phyloP scores from a whole-genome alignment of 2,113 vertebrate genomes.

The Propithecus coquereli region DNA sequence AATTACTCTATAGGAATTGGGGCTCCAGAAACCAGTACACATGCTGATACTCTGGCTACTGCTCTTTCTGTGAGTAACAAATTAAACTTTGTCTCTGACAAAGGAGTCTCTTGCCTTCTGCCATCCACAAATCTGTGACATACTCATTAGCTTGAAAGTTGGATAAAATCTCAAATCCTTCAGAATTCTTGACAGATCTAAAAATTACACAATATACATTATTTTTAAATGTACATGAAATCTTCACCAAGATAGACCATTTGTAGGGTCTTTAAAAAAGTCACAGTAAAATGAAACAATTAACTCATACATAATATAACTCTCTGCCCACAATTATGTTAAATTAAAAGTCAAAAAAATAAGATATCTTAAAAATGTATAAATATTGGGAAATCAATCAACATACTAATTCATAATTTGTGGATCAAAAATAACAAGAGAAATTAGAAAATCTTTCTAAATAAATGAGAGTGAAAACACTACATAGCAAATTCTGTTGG shows the following conservation, averaged over 20 bases:
- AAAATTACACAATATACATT: not conserved
- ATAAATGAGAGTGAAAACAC: not conserved
- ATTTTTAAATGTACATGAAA: not conserved
- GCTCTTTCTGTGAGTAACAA: not conserved
- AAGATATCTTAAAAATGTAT: not conserved
- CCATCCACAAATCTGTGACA: not conserved
- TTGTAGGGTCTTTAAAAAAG: not conserved
- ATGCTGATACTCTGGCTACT: not conserved
- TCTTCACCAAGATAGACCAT: not conserved
- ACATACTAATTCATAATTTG: not conserved
- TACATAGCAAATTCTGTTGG: not conserved
- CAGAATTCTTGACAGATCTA: not conserved
- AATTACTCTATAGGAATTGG: not conserved
- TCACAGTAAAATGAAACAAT: not conserved
- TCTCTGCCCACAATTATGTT: not conserved
- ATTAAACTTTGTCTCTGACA: not conserved
- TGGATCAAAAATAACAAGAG: not conserved
- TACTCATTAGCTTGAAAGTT: not conserved
- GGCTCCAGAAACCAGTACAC: not conserved
- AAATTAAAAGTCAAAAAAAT: not conserved
- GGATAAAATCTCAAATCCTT: not conserved
- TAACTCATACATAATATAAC: not conserved
- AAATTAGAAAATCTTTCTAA: not conserved
- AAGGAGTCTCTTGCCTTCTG: not conserved
- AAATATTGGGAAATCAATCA: not conserved